Base-by-base conservation (phyloP, 2,113 vertebrate genomes). In the Pangasianodon gigas region DNA sequence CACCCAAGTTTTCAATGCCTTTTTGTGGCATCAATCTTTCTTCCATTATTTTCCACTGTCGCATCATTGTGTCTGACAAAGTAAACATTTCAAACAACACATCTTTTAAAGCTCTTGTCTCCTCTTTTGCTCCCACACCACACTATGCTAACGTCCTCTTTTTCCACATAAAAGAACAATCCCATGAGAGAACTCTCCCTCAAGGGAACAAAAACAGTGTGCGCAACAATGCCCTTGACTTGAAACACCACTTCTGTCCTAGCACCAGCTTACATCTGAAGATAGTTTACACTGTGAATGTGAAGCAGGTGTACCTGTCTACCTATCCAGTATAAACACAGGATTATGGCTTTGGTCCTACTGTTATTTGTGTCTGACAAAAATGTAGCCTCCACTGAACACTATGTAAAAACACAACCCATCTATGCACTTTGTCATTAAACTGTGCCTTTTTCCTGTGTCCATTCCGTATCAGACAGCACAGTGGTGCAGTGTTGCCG, bases 161-260 rank as follows among this genome's bases (percentile, higher is more conserved):
- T 85, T 58, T 81, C 65, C 77, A 85, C 87, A 90, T 91, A 85
- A 93, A 92, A 91, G 89, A 88, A 85, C 62, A 60, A 74, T 85
- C 79, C 83, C 88, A 29, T 87, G 90, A 90, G 86, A 85, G 51
- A n/a, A 48, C 75, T 87, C 32, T 83, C 91, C 69, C 54, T 41
- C 84, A 60, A 87, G 92, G 86, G 90, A 93, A 93, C 89, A 87
- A 89, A 90, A 92, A 89, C 89, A 89, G 91, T 91, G 48, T 46
- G 19, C 90, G 89, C 65, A 93, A 94, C 93, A 95, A 89, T 82
- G 88, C 89, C 89, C 91, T 80, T 94, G 92, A 94, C 91, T 93
- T 79, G 75, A 93, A 94, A 93, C 93, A 94, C 93, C 93, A 95
- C 93, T 88, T 90, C 71, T 84, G 52, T 89, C 81, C 52, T 54